These are phyloP conservation scores for Caenorhabditis wallacei DNA, from an alignment of 2,888 invertebrate species.

Conservation along the genomic window DNA sequence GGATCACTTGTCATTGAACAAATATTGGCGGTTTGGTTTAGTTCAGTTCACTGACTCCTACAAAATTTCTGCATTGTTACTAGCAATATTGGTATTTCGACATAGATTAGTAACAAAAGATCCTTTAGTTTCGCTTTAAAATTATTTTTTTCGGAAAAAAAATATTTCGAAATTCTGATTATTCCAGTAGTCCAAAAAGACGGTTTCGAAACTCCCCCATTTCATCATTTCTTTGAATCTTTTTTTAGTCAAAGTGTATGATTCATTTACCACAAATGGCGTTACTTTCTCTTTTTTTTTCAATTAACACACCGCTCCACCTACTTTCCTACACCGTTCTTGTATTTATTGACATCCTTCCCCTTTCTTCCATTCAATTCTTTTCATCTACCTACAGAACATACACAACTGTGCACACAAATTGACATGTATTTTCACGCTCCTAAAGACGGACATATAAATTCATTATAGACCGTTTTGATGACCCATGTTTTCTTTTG, in stretches of 20 bases:
- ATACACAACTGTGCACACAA: conserved; percentile 64
- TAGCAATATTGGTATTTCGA: conserved; percentile 11
- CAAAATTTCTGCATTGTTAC: conserved; percentile 16
- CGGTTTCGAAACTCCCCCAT: background rate
- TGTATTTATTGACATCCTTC: background rate
- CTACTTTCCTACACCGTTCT: background rate
- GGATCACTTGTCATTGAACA: conserved; percentile 49
- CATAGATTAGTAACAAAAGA: background rate
- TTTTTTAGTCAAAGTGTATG: background rate
- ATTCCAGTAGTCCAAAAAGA: too few species aligned
- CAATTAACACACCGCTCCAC: conserved; percentile 18
- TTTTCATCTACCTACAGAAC: conserved; percentile 40
- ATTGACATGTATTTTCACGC: conserved; percentile 37
- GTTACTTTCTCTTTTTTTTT: conserved; percentile 6
- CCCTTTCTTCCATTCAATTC: conserved; percentile 17
- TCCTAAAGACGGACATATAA: background rate
- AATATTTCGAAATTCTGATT: background rate
- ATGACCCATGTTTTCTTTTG: background rate
- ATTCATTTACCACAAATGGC: conserved; percentile 9
- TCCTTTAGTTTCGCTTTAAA: background rate
- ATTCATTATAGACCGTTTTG: background rate
- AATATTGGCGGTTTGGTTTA: conserved; percentile 52
- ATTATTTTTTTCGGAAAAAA: too few species aligned
- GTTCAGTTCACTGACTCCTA: conserved; percentile 26
- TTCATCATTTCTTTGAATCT: conserved; percentile 13